Evolutionary conservation across 2,888 invertebrate genomes (phyloP).

Genomic region (Cryptus armator): DNA sequence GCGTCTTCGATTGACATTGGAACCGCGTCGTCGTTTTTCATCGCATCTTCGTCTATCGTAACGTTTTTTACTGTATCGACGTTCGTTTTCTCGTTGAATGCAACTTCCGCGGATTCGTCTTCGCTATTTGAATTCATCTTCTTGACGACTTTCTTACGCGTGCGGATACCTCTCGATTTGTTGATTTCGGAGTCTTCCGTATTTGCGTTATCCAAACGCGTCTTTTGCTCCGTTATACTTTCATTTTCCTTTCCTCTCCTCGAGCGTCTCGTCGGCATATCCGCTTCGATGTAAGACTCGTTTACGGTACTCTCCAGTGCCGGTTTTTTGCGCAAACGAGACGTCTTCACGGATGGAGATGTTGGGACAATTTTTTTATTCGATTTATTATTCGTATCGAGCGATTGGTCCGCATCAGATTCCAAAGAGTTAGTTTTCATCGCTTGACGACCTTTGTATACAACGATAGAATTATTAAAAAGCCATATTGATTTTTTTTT

Average conservation of each 20-base stretch:
- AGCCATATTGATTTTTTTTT: no score
- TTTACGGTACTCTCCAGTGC: slow-evolving; percentile 30
- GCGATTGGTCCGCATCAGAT: slow-evolving; percentile 58
- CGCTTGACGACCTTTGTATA: slow-evolving; percentile 48
- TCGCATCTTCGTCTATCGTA: slow-evolving; percentile 13
- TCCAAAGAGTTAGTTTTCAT: slow-evolving; percentile 51
- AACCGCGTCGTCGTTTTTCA: slow-evolving; percentile 1
- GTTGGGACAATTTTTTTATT: slow-evolving; percentile 31
- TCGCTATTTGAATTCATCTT: slow-evolving; percentile 46
- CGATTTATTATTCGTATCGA: slow-evolving; percentile 38
- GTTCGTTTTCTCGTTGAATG: slow-evolving; percentile 4
- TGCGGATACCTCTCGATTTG: slow-evolving; percentile 36
- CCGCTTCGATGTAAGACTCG: slow-evolving; percentile 12
- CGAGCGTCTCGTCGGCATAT: slow-evolving; percentile 53
- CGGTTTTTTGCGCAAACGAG: slow-evolving; percentile 60
- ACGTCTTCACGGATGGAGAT: slow-evolving; percentile 26
- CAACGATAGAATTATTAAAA: no score
- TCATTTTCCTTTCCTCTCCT: slow-evolving; percentile 57
- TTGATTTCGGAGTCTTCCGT: slow-evolving; percentile 45
- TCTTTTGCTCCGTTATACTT: slow-evolving; percentile 39
- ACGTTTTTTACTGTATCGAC: not conserved
- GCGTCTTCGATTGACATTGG: slow-evolving; percentile 61
- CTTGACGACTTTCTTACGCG: slow-evolving; percentile 52
- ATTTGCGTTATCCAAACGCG: slow-evolving; percentile 35
- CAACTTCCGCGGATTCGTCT: slow-evolving; percentile 22